Base-by-base conservation (phyloP, 2,113 vertebrate species). In the Elachura formosa region DNA sequence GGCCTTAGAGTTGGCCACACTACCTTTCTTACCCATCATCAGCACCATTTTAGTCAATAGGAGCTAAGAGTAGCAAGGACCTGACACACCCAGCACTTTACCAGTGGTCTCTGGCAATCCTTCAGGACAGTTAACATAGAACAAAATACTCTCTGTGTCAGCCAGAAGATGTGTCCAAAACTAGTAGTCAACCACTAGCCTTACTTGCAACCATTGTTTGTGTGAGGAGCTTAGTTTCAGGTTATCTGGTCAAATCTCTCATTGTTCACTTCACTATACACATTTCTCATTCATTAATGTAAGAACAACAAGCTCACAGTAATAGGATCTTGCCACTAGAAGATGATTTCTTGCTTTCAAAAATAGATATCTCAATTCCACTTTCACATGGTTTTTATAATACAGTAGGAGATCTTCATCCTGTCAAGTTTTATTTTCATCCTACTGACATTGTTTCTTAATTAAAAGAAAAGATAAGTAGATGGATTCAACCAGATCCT, bases 381-480 rank as follows among this genome's bases (percentile, higher is more conserved):
- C 52, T 68, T 86, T 80, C 80, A 55, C 43, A 4, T 75, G 95
- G 88, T 94, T 92, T 91, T 86, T 80, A n/a, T 31, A 54, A 56
- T 87, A 91, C 55, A 81, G 84, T 33, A 68, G 83, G 74, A 94
- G 81, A 93, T 94, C 81, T 58, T 89, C 95, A 87, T 94, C 90
- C 89, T 93, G 85, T 80, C 85, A 61, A 49, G 82, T 95, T 96
- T 93, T 89, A 94, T 96, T 96, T 92, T 95, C 95, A 87, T 94
- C 81, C 93, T 59, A 80, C 78, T 96, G 93, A 96, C 96, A 95
- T 89, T 77, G 92, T 89, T 71, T 94, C 90, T 97, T 97, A 97
- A 98, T 97, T 97, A 97, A 97, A 96, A 96, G 61, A 81, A 96
- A 96, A 97, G 90, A 94, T 84, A 95, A 96, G 94, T 54, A 96